Percentiles rank a stretch among this genome's conserved stretches.
These are phyloP conservation scores for Anodontia alba DNA, from an alignment of 2,888 invertebrate species.

Conservation along the genomic window DNA sequence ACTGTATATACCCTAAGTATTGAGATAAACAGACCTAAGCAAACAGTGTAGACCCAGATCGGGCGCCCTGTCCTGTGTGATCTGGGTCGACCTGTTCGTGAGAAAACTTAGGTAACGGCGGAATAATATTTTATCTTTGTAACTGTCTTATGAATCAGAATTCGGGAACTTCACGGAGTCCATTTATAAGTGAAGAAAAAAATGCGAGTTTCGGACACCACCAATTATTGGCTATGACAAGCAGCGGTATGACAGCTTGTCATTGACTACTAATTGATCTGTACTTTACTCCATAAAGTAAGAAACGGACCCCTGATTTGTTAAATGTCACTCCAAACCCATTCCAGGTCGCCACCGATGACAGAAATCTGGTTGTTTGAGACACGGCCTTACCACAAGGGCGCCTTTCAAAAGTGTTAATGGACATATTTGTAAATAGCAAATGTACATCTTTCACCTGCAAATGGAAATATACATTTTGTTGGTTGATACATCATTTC, in stretches of 20 bases:
- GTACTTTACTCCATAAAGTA: background rate
- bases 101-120: too few species aligned
- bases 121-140: too few species aligned
- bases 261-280: conserved; percentile 14
- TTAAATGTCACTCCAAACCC: conserved; percentile 12
- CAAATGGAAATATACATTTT: background rate
- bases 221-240: conserved; percentile 6
- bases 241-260: background rate
- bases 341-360: background rate
- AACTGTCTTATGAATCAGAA: too few species aligned
- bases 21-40: too few species aligned
- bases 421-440: background rate
- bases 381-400: background rate
- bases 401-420: background rate
- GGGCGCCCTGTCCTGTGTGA: too few species aligned
- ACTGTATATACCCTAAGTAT: too few species aligned
- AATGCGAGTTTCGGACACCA: background rate
- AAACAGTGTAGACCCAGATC: too few species aligned
- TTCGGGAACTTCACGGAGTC: too few species aligned
- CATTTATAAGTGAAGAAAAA: background rate
- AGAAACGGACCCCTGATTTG: conserved; percentile 12
- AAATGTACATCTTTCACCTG: conserved; percentile 12
- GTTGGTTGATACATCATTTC: background rate
- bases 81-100: too few species aligned
- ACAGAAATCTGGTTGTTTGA: conserved; percentile 3